Evolutionary conservation across 1,140 invertebrate species (phyloP).

Genomic region (Bombus haemorrhoidalis): DNA sequence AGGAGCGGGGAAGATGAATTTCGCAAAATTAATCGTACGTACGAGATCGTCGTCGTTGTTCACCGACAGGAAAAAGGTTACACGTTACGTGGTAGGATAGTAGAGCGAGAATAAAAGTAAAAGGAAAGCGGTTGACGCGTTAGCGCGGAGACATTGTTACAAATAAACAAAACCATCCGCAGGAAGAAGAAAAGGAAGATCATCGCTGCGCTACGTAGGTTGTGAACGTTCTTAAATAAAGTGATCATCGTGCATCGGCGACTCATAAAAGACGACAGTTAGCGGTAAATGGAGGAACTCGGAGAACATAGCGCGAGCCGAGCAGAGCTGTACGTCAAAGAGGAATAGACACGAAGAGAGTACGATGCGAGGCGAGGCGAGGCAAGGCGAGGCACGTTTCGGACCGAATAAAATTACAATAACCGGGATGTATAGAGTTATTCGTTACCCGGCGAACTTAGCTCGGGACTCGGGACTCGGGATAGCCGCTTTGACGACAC

Average conservation of each 20-base stretch:
- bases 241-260: constrained; percentile 36
- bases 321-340: constrained; percentile 1
- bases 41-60: accelerated
- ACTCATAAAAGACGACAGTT: constrained; percentile 29
- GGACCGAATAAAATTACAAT: constrained; percentile 71
- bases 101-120: not conserved
- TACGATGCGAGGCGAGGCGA: not conserved
- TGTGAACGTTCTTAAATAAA: constrained; percentile 23
- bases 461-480: constrained; percentile 54
- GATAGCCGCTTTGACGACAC: constrained; percentile 70
- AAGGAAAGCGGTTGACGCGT: not conserved
- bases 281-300: constrained; percentile 24
- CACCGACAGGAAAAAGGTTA: no score
- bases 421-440: constrained; percentile 66
- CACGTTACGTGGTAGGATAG: not conserved
- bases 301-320: not conserved
- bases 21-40: no score
- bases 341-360: constrained; percentile 34
- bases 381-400: constrained; percentile 47
- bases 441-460: constrained; percentile 57
- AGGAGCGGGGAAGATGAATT: no score
- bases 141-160: not conserved
- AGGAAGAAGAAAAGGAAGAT: not conserved
- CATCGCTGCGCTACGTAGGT: not conserved
- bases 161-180: not conserved